Percentiles rank a stretch among this genome's conserved stretches.
Evolutionary conservation across 2,888 invertebrate species (phyloP).

Genomic region (Trisateles emortualis): DNA sequence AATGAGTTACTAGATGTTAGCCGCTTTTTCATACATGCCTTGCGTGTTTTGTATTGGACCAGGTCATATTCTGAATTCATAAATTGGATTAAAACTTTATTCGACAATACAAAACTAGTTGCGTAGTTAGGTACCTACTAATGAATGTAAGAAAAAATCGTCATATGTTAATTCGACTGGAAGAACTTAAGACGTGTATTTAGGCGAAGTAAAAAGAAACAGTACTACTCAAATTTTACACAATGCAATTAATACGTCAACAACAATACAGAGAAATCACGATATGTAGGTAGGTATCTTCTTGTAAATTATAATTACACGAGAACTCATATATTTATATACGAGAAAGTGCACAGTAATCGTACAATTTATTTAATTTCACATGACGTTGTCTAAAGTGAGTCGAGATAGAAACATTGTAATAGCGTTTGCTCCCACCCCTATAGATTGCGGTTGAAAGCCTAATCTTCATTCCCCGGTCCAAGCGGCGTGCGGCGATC

Average conservation of each 20-base stretch:
- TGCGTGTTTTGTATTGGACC: conserved; percentile 37
- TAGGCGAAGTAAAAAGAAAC: conserved; percentile 9
- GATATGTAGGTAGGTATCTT: conserved; percentile 16
- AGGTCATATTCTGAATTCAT: conserved; percentile 36
- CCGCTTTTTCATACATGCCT: conserved; percentile 49
- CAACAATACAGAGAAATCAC: conserved; percentile 40
- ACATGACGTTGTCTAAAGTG: conserved; percentile 30
- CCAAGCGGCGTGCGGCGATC: conserved; percentile 61
- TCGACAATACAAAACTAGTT: conserved; percentile 13
- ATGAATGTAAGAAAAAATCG: conserved; percentile 2
- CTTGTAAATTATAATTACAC: conserved; percentile 30
- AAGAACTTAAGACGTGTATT: conserved; percentile 20
- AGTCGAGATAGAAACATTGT: conserved; percentile 32
- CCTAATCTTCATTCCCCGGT: conserved; percentile 71
- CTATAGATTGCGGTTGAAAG: conserved; percentile 53
- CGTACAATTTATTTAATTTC: conserved; percentile 32
- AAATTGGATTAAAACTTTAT: conserved; percentile 25
- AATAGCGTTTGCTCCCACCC: conserved; percentile 42
- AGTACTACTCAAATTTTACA: conserved; percentile 15
- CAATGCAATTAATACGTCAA: conserved; percentile 36
- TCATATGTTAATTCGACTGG: conserved; percentile 10
- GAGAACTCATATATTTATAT: conserved; percentile 19
- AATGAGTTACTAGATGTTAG: conserved; percentile 49
- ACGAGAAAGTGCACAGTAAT: conserved; percentile 38
- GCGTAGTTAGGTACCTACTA: not conserved